Conservation (phyloP, 1,140 invertebrate species). For the Eupristina koningsbergeri region DNA sequence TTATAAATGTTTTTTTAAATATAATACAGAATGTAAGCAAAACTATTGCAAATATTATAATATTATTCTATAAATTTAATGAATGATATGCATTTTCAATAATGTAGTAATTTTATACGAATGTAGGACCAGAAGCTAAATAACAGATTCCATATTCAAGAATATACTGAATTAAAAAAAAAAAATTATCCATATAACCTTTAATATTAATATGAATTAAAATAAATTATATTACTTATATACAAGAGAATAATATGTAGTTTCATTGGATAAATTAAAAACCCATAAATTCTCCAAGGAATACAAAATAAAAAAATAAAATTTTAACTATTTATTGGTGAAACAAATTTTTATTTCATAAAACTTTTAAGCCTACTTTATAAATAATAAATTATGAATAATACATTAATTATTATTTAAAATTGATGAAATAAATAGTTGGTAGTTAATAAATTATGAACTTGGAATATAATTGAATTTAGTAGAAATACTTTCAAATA, state of each 20-base stretch:
- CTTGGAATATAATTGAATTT: too few relatives aligned
- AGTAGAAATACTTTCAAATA: background rate
- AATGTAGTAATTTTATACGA: background rate
- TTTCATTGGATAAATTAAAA: background rate
- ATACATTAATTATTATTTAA: background rate
- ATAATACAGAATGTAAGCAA: slow-evolving; percentile 29
- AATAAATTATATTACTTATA: background rate
- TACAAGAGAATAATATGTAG: background rate
- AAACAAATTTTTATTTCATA: too few relatives aligned
- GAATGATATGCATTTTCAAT: background rate
- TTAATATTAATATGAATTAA: background rate
- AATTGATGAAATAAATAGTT: background rate
- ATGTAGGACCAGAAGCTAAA: too few relatives aligned
- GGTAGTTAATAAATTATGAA: slow-evolving; percentile 24
- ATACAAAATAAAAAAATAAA: background rate
- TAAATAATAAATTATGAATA: background rate
- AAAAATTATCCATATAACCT: background rate
- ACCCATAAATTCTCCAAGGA: background rate
- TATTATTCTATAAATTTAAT: background rate
- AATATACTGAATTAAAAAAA: background rate
- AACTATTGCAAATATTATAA: slow-evolving; percentile 22
- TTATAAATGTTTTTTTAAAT: slow-evolving; percentile 33
- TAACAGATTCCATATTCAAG: background rate
- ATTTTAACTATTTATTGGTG: too few relatives aligned
- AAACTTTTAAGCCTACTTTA: too few relatives aligned